Base-by-base conservation (phyloP, 30 jellyfish, hydroid and myxozoan genomes). In the Catostylus mosaicus region DNA sequence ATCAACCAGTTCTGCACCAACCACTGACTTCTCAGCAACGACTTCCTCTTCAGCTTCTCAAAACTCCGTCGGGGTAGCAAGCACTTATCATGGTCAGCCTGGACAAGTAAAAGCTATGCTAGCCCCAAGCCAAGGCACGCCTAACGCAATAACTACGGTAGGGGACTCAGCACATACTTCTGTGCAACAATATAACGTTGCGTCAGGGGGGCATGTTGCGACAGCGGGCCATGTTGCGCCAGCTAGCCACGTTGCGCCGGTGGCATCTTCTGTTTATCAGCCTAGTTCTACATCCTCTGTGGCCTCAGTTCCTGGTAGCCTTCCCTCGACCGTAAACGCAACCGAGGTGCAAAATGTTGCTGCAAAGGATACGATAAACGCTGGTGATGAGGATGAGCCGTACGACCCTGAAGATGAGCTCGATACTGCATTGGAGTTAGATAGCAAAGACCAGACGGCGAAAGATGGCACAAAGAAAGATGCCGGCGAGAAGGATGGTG, bases 371-470 rank as follows among this genome's bases (percentile, higher is more conserved):
- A 38, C 51, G 32, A 35, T 34, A 19, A 40, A 0, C 23, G 77
- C 30, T 31, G 48, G 54, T 8, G 82, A 45, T 3, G 89, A 63
- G 67, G 89, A 79, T 63, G 76, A 62, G 56, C 89, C 89, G 0
- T 79, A 79, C 34, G 89, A 79, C 71, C 89, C 89, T 4, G 89
- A 52, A 16, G 82, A 79, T 32, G 91, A 68, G 24, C 83, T 73
- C 12, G 91, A 81, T 73, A 43, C 34, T 19, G 84, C 52, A 1
- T 0, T 66, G 61, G 84, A 81, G 24, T 29, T 33, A 50, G 89
- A 60, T 16, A 31, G 60, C 1, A 79, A 33, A 23, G 89, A n/a
- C 31, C 43, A 60, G 35, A 30, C 24, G 45, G 40, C 29, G 20
- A 52, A 26, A 16, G 63, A 50, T 10, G 14, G 14, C 24, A 4